Conservation (phyloP, 1,140 invertebrate genomes). For the Tetramorium simillimum region DNA sequence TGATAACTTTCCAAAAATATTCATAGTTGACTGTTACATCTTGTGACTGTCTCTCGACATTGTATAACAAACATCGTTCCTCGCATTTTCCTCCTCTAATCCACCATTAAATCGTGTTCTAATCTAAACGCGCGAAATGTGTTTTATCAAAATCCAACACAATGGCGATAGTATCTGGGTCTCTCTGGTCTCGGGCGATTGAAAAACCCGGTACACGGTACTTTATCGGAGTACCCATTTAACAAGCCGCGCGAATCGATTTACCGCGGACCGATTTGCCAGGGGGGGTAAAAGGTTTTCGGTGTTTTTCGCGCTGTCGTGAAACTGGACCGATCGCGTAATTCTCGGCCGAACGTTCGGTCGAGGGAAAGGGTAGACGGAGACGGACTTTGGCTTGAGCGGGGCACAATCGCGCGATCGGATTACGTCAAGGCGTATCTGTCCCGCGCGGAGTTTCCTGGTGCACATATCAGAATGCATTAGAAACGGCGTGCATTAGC, state of each 20-base stretch:
- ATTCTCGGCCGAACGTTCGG: background rate
- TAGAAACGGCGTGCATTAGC: constrained; percentile 18
- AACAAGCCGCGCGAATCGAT: constrained; percentile 5
- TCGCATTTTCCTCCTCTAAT: no score
- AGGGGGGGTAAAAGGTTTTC: constrained; percentile 33
- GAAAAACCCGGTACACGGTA: background rate
- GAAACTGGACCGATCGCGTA: constrained; percentile 41
- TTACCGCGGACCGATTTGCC: background rate
- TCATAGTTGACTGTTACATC: no score
- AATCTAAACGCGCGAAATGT: no score
- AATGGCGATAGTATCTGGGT: background rate
- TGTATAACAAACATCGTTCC: no score
- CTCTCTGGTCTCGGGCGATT: background rate
- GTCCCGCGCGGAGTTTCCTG: background rate
- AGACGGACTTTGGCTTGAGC: background rate
- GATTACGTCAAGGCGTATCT: constrained; percentile 10
- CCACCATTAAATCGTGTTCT: no score
- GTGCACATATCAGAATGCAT: constrained; percentile 19
- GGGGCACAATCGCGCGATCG: constrained; percentile 4
- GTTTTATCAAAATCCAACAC: background rate
- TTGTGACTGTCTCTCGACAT: no score
- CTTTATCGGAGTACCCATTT: constrained; percentile 13
- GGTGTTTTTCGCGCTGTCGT: constrained; percentile 10
- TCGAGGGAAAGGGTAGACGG: background rate
- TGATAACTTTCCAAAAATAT: no score